phyloP scores from a whole-genome alignment of 2,797 vertebrate species.

The Mus minutoides region DNA sequence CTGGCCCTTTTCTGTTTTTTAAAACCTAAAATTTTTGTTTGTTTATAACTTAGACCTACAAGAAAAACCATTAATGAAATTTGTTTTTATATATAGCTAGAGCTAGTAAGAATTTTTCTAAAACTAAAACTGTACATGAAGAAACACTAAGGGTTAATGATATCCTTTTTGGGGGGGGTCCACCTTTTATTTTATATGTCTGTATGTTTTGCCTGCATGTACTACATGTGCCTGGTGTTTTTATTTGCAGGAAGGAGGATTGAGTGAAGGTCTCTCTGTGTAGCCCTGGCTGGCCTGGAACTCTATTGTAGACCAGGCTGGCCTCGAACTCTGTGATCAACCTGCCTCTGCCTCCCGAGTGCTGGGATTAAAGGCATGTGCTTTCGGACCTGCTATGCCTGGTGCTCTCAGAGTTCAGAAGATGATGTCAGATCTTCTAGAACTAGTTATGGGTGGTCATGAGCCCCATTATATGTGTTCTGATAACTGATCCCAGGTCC shows the following conservation, averaged over 20 bases:
- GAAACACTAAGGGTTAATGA: not conserved
- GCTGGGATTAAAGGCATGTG: not conserved
- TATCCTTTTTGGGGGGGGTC: not conserved
- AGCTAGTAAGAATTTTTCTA: not conserved
- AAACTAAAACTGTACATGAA: not conserved
- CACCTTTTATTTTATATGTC: not conserved
- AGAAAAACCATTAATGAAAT: slow-evolving; percentile 2
- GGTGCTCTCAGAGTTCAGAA: not conserved
- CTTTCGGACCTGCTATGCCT: not conserved
- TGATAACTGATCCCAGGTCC: not conserved
- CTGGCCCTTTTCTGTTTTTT: not conserved
- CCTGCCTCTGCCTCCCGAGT: not conserved
- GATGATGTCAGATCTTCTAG: not conserved
- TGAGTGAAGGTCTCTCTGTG: not conserved
- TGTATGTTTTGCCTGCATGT: not conserved
- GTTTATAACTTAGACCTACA: not conserved
- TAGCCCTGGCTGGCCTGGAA: not conserved
- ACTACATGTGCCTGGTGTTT: not conserved
- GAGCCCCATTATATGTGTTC: not conserved
- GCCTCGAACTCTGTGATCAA: not conserved
- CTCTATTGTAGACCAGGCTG: not conserved
- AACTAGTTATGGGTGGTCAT: not conserved
- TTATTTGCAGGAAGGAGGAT: not conserved
- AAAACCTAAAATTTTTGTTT: slow-evolving; percentile 43
- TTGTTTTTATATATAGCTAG: slow-evolving; percentile 28